A percentile compares a stretch with the other conserved stretches of the same genome.
phyloP scores from a whole-genome alignment of 2,113 vertebrate genomes.

The Sander lucioperca region DNA sequence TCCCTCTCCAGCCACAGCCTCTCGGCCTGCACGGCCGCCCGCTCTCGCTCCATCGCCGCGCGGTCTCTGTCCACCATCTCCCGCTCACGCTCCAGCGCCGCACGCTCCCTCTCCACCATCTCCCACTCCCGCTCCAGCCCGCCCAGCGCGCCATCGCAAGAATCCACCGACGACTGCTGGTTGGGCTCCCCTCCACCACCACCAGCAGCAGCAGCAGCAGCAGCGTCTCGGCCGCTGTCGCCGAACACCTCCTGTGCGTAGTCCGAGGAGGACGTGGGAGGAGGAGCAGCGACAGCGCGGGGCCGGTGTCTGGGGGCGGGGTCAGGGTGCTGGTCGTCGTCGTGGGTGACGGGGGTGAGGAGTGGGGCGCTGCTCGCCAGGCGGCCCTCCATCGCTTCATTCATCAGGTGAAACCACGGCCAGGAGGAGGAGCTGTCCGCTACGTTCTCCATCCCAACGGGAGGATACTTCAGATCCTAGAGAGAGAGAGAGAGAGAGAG shows the following conservation, averaged over 20 bases:
- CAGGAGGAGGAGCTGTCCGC: conserved; percentile 77
- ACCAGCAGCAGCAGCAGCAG: accelerated
- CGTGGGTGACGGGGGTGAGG: conserved; percentile 68
- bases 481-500: no score
- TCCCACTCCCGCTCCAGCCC: conserved; percentile 77
- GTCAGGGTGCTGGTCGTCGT: conserved; percentile 46
- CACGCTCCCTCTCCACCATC: conserved; percentile 66
- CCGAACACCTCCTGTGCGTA: conserved; percentile 45
- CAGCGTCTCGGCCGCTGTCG: background rate
- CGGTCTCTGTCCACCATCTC: conserved; percentile 73
- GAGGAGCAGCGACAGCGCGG: conserved; percentile 5
- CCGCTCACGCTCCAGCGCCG: conserved; percentile 65
- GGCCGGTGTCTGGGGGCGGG: conserved; percentile 47
- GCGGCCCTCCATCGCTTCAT: conserved; percentile 83
- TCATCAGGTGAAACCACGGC: conserved; percentile 86
- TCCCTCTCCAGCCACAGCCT: conserved; percentile 77
- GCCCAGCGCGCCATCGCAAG: conserved; percentile 46
- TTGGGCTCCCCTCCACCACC: conserved; percentile 8
- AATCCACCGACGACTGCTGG: conserved; percentile 28
- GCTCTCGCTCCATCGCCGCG: conserved; percentile 73
- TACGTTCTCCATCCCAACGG: conserved; percentile 76
- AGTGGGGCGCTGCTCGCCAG: conserved; percentile 72
- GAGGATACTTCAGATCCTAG: conserved; percentile 84
- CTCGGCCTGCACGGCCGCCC: conserved; percentile 77
- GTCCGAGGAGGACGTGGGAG: conserved; percentile 52